Base-by-base conservation (phyloP, 2,113 vertebrate genomes). In the Chrysochloris asiatica region DNA sequence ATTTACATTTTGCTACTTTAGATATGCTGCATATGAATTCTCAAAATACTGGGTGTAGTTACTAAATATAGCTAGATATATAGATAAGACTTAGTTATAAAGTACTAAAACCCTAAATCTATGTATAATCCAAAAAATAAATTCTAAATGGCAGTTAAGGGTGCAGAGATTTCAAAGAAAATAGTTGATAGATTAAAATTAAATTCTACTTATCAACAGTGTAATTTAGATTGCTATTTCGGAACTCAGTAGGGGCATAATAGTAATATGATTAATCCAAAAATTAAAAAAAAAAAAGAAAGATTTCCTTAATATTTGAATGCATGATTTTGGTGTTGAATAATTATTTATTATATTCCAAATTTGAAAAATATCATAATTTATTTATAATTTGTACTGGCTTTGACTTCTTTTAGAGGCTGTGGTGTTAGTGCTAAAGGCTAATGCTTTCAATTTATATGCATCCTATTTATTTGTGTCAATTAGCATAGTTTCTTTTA, bases 1-100 rank as follows among this genome's bases (percentile, higher is more conserved):
- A 71, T 81, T 10, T 93, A 36, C 56, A n/a, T 80, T 94, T 86
- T 81, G 50, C 5, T 6, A n/a, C n/a, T n/a, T n/a, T n/a, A 90
- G 17, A 67, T 69, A 73, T 21, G 50, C 38, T 84, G 38, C 88
- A 72, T 8, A 88, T 33, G 92, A 79, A 69, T 91, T 84, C 38
- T 61, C 67, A 77, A 87, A 83, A 83, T 63, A 19, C 41, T 95
- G 2, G 24, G 9, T 61, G 83, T 83, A 5, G 59, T 24, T 93
- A 41, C 17, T 61, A 91, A 78, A 61, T 43, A 12, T 63, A 45
- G 0, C n/a, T 78, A 13, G 33, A 45, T 86, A 41, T 69, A 33
- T 3, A 83, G 24, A 81, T 88, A 33, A 93, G 90, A 59, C 56
- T 6, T 41, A 80, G 2, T 56, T 77, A 45, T 2, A 75, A 56